Evolutionary conservation across 2,888 invertebrate species (phyloP).

Genomic region (Sialis fuliginosa): DNA sequence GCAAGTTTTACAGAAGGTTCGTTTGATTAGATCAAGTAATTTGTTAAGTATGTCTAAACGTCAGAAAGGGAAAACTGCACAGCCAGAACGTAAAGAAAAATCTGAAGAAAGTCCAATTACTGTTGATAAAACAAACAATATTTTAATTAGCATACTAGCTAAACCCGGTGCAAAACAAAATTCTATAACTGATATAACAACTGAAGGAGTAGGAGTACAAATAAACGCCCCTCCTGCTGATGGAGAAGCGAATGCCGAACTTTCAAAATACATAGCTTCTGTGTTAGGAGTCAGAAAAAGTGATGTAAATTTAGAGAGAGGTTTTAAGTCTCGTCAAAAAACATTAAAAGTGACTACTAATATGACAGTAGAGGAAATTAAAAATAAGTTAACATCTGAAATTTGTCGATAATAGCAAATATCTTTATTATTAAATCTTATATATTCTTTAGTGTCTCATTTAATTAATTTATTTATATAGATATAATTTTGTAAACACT

Average conservation of each 20-base stretch:
- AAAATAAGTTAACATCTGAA: conserved; percentile 25
- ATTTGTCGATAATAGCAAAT: no score
- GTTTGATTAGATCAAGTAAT: no score
- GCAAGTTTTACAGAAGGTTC: no score
- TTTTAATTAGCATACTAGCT: conserved; percentile 44
- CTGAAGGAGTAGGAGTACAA: conserved; percentile 53
- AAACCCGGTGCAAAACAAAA: conserved; percentile 62
- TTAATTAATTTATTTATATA: no score
- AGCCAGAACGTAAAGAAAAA: no score
- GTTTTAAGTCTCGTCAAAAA: conserved; percentile 39
- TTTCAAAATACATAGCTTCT: conserved; percentile 50
- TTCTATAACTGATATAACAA: conserved; percentile 39
- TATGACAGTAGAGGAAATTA: conserved; percentile 26
- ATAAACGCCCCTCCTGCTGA: conserved; percentile 68
- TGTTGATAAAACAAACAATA: conserved; percentile 37
- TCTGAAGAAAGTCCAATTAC: conserved; percentile 1
- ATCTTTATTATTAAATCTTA: no score
- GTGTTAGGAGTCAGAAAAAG: conserved; percentile 52
- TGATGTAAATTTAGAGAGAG: conserved; percentile 45
- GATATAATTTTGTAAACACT: no score
- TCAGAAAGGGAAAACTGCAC: no score
- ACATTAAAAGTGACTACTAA: conserved; percentile 29
- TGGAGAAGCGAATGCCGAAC: conserved; percentile 62
- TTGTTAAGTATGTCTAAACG: no score
- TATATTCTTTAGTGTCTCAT: no score